Conservation (phyloP, 2,888 invertebrate species). For the Blastobasis lacticolella region DNA sequence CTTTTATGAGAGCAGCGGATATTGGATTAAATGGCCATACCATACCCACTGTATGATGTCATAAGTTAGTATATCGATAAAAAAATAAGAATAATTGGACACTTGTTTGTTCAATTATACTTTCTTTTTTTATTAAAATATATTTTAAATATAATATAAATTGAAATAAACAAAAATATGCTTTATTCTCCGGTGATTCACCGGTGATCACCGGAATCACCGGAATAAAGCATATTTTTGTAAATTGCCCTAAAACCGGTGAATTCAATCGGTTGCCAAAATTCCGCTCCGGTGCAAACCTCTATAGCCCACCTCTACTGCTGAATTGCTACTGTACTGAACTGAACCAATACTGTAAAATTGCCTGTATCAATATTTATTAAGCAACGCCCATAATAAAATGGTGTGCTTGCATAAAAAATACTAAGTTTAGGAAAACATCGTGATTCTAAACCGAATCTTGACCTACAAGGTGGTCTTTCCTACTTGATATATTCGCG, state of each 20-base stretch:
- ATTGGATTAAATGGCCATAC: neutral
- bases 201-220: neutral
- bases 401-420: too few relatives aligned
- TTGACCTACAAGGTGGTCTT: too few relatives aligned
- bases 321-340: too few relatives aligned
- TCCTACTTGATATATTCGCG: too few relatives aligned
- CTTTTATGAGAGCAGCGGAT: too few relatives aligned
- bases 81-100: neutral
- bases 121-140: neutral
- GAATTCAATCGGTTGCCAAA: neutral
- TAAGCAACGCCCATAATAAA: too few relatives aligned
- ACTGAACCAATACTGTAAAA: too few relatives aligned
- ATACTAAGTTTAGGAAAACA: too few relatives aligned
- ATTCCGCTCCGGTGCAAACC: constrained; percentile 1
- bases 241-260: neutral
- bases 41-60: neutral
- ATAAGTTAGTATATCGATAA: neutral
- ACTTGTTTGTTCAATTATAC: neutral
- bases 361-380: too few relatives aligned
- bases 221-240: too few relatives aligned
- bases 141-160: neutral
- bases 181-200: neutral
- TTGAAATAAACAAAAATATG: neutral
- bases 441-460: too few relatives aligned
- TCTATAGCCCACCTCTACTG: too few relatives aligned